Base-by-base conservation (phyloP, 2,113 vertebrate genomes). In the Pseudopipra pipra region DNA sequence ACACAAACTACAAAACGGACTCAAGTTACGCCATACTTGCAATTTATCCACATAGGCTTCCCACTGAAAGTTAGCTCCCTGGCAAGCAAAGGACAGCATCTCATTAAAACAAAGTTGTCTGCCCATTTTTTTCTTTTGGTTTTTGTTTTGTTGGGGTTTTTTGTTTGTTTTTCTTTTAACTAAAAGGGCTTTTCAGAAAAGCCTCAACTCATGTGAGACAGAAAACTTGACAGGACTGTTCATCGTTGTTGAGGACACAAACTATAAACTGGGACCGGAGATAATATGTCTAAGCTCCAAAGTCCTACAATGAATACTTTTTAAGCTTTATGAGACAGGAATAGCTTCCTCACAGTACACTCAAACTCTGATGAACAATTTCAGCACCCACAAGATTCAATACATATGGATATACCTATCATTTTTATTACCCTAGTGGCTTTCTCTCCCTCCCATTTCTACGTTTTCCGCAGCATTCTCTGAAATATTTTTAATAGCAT, bases 391-490 rank as follows among this genome's bases (percentile, higher is more conserved):
- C 9, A 43, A 43, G 11, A 27, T 20, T 61, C 46, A 66, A 22
- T 16, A 76, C 0, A 1, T 33, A 76, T 25, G 18, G 46, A 71
- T 35, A 56, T 2, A 72, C 2, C 19, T 17, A 23, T 8, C 2
- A 1, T 22, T 56, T 87, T 46, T 14, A n/a, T 22, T 70, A 49
- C 6, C 12, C 20, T 35, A 39, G 14, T 8, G 16, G 54, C 51
- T 58, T 49, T 55, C 9, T 41, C 22, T 73, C n/a, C 21, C 19
- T 89, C 14, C 17, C 24, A 54, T 22, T 77, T 30, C 47, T 23
- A 56, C 3, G 17, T 73, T 54, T 87, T 46, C 54, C 31, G 85
- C 6, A 79, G 37, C 23, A 30, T n/a, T 61, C 61, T 52, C 54
- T 1, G 17, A 70, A 80, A 31, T 43, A 68, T 28, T 75, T 78